Base-by-base conservation (phyloP, 1,140 invertebrate genomes). In the Stenopsyche tienmushanensis region DNA sequence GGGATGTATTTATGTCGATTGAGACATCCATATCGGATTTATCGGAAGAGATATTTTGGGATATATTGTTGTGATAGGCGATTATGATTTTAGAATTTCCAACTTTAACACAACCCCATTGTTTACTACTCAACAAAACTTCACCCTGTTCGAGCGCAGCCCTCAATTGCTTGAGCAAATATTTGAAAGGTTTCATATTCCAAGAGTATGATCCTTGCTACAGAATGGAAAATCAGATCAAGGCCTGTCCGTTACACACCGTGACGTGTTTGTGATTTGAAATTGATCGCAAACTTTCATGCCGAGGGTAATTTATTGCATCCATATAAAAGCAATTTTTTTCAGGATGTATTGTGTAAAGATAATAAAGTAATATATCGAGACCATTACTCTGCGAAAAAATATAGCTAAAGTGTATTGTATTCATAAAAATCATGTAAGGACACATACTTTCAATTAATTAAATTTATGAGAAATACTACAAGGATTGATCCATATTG, bases 141-240 rank as follows among this genome's bases (percentile, higher is more conserved):
- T 18, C n/a, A 7, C 44, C 17, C 44, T 5, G 10, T 15, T 20
- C 7, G 7, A 5, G 44, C 44, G 17, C 44, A 20, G 7, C 17
- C 44, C 8, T 8, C 13, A 8, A 47, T 47, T 47, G 44, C 44
- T 20, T 7, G 44, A 7, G 10, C 44, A 47, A 47, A 47, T 47
- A 47, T 47, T 47, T 47, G 44, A 5, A 5, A 8, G 17, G 18
- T 47, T 47, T 47, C 44, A 47, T 47, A 47, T 47, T 47, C 44
- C 18, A 15, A 15, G 44, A 34, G 29, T 34, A 13, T 5, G 29
- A 34, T 34, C 29, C 29, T 13, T 13, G 29, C 29, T 5, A 34
- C 13, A 34, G 13, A 34, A 34, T 13, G 29, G 29, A 34, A 34
- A 34, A 34, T 34, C 29, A 34, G 13, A 5, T 13, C 13, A 13